These are phyloP conservation scores for Echiichthys vipera DNA, from an alignment of 2,797 vertebrate genomes.

Conservation along the genomic window DNA sequence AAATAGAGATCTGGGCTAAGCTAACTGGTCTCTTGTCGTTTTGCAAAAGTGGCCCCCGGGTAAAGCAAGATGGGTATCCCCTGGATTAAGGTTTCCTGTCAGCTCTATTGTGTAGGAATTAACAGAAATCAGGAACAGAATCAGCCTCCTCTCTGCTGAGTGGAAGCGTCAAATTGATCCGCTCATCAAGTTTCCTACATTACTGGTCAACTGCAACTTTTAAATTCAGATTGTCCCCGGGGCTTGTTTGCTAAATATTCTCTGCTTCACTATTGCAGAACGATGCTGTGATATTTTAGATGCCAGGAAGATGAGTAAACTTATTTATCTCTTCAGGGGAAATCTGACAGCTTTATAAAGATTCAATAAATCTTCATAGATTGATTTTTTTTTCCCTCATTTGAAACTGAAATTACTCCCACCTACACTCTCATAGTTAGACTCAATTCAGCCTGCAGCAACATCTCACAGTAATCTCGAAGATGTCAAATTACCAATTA, in stretches of 20 bases:
- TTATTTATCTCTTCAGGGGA: conserved; percentile 32
- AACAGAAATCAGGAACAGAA: neutral
- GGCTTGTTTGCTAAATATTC: conserved; percentile 21
- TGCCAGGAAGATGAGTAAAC: conserved; percentile 35
- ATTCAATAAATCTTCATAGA: conserved; percentile 52
- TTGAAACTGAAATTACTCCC: conserved; percentile 50
- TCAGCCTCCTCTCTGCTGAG: neutral
- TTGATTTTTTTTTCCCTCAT: conserved; percentile 32
- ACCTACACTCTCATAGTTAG: conserved; percentile 24
- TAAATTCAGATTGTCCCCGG: conserved; percentile 22
- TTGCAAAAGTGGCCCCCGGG: no score
- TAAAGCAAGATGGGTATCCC: no score
- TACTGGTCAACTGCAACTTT: neutral
- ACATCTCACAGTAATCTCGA: conserved; percentile 42
- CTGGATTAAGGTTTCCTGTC: neutral
- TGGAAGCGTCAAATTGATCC: conserved; percentile 7
- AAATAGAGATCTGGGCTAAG: no score
- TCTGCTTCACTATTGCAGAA: conserved; percentile 15
- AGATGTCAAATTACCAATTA: conserved; percentile 73
- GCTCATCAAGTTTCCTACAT: conserved; percentile 18
- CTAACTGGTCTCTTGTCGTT: no score
- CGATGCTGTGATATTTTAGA: neutral
- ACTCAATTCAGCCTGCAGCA: conserved; percentile 53
- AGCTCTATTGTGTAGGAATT: neutral
- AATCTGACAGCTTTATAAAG: conserved; percentile 51